Conservation (phyloP, 2,888 invertebrate genomes). For the Diaprepes abbreviatus region DNA sequence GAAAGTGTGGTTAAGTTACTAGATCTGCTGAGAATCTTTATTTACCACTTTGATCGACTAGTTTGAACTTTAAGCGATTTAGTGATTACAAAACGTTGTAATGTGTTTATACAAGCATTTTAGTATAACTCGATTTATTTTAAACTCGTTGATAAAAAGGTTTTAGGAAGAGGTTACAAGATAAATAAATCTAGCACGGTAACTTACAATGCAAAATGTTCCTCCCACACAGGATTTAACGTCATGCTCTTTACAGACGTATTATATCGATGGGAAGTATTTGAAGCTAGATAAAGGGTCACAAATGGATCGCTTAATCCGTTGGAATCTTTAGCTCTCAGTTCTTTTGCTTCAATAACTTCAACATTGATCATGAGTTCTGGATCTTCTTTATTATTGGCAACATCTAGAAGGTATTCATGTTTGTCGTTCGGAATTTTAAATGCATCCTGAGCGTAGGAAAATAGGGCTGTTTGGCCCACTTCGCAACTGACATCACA, state of each 20-base stretch:
- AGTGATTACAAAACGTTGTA: too few species aligned
- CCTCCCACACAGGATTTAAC: conserved; percentile 95
- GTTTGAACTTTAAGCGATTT: too few species aligned
- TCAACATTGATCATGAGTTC: conserved; percentile 88
- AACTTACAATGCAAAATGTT: conserved; percentile 96
- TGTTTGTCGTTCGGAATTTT: conserved; percentile 84
- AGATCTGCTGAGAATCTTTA: too few species aligned
- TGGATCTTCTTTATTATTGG: conserved; percentile 85
- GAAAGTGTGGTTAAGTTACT: too few species aligned
- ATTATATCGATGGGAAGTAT: conserved; percentile 83
- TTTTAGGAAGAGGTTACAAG: too few species aligned
- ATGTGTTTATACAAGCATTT: too few species aligned
- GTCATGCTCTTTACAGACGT: conserved; percentile 94
- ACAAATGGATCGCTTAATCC: conserved; percentile 99
- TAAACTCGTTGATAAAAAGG: too few species aligned
- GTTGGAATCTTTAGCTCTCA: conserved; percentile 88
- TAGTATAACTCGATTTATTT: too few species aligned
- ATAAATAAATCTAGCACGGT: too few species aligned
- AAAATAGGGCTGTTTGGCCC: conserved; percentile 77
- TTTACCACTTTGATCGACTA: too few species aligned
- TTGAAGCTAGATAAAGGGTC: conserved; percentile 87
- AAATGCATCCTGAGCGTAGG: conserved; percentile 86
- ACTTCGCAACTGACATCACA: conserved; percentile 81
- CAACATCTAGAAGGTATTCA: conserved; percentile 75
- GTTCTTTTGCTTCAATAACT: conserved; percentile 88